A percentile compares a stretch with the other conserved stretches of the same genome.
Conservation (phyloP, 2,797 vertebrate species). For the Hafferia zeledoni region DNA sequence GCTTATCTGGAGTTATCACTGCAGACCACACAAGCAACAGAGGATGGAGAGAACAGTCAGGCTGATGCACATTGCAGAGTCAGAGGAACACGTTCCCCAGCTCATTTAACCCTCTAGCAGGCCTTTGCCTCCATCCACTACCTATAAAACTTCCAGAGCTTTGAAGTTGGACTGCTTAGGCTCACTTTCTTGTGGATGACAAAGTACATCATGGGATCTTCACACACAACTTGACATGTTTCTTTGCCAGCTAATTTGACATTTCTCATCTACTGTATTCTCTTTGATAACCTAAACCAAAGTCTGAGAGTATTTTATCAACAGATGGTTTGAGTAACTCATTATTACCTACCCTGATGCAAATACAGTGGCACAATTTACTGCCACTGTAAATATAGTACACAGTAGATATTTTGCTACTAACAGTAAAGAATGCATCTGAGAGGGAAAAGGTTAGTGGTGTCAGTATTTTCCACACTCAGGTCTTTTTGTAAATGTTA, state of each 20-base stretch:
- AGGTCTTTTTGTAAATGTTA: neutral
- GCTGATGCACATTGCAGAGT: neutral
- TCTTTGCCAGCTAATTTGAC: neutral
- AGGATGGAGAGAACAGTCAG: neutral
- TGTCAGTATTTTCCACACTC: neutral
- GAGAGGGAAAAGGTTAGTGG: neutral
- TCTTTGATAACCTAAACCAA: neutral
- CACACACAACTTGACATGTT: neutral
- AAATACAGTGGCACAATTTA: neutral
- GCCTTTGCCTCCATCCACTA: neutral
- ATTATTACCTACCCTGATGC: neutral
- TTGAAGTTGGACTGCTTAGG: neutral
- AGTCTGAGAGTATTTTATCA: neutral
- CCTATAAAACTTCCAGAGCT: neutral
- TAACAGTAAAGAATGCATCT: neutral
- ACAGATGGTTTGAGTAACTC: neutral
- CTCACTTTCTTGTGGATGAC: neutral
- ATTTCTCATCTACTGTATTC: neutral
- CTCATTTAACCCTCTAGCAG: neutral
- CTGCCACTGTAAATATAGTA: neutral
- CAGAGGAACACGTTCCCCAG: neutral
- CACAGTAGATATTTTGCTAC: neutral
- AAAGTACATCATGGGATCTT: neutral
- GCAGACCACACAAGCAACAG: neutral
- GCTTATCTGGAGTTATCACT: slow-evolving; percentile 8